These are phyloP conservation scores for Hemistola chrysoprasaria DNA, from an alignment of 2,888 invertebrate species.

Conservation along the genomic window DNA sequence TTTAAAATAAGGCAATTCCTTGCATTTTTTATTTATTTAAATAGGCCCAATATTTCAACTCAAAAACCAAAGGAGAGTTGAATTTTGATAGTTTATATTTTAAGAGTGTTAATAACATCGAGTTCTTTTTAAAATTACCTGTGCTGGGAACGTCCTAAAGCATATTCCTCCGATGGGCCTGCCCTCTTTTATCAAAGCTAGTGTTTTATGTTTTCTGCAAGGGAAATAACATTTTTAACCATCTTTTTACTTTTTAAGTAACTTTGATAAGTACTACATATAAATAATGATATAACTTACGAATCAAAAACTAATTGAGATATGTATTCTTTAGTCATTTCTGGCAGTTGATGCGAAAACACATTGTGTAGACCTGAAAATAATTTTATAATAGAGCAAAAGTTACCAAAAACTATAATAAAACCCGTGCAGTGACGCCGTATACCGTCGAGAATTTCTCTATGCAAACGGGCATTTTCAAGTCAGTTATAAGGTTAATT, in stretches of 20 bases:
- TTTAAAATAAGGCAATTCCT: no score
- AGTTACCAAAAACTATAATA: not conserved
- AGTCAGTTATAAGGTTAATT: no score
- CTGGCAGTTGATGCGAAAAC: conserved; percentile 96
- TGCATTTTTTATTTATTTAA: no score
- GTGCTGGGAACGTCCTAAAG: conserved; percentile 96
- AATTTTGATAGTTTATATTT: no score
- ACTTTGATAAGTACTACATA: not conserved
- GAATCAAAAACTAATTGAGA: conserved; percentile 97
- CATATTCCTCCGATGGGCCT: conserved; percentile 98
- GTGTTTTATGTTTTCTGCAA: conserved; percentile 94
- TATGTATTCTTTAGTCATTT: conserved; percentile 99
- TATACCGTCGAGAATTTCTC: no score
- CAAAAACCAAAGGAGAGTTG: no score
- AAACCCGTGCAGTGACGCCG: no score
- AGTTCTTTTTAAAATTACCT: conserved; percentile 56
- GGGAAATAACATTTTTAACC: not conserved
- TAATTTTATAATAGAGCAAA: conserved; percentile 16
- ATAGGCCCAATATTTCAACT: no score
- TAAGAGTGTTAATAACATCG: no score
- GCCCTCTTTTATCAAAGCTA: conserved; percentile 94
- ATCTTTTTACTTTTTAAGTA: no score
- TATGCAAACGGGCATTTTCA: no score
- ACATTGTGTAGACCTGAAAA: conserved; percentile 91
- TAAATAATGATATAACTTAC: conserved; percentile 75